A percentile compares a stretch with the other conserved stretches of the same genome.
Conservation (phyloP, 1,140 invertebrate genomes). For the Heterodera schachtii region DNA sequence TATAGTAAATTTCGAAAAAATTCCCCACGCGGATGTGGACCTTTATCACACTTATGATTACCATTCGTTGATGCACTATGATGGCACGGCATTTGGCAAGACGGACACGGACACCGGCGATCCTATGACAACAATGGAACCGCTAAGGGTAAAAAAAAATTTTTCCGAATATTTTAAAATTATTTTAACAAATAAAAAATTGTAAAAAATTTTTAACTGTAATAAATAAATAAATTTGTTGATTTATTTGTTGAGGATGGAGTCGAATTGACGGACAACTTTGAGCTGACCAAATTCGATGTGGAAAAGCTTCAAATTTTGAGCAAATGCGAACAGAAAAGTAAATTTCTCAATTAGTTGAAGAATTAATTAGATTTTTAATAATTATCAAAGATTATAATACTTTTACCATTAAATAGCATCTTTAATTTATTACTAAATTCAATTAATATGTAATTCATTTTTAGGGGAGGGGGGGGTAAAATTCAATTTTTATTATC, state of each 20-base stretch:
- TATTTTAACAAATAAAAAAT: too few relatives aligned
- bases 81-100: slow-evolving; percentile 41
- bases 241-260: slow-evolving; percentile 9
- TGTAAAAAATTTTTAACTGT: not conserved
- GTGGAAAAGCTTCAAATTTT: slow-evolving; percentile 43
- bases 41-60: slow-evolving; percentile 45
- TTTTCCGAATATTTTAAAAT: too few relatives aligned
- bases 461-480: too few relatives aligned
- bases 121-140: slow-evolving; percentile 42
- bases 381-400: too few relatives aligned
- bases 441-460: too few relatives aligned
- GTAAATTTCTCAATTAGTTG: not conserved
- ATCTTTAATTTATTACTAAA: too few relatives aligned
- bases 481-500: too few relatives aligned
- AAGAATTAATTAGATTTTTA: slow-evolving; percentile 1
- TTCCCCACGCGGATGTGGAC: slow-evolving; percentile 39
- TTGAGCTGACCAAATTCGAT: slow-evolving; percentile 40
- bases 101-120: slow-evolving; percentile 29
- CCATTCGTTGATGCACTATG: slow-evolving; percentile 46
- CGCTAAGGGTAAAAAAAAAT: slow-evolving; percentile 31
- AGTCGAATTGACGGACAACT: slow-evolving; percentile 37
- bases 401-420: too few relatives aligned
- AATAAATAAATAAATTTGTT: slow-evolving; percentile 18
- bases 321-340: slow-evolving; percentile 33
- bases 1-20: slow-evolving; percentile 44